Evolutionary conservation across 2,888 invertebrate genomes (phyloP).

Genomic region (Drosophila nigricruria): DNA sequence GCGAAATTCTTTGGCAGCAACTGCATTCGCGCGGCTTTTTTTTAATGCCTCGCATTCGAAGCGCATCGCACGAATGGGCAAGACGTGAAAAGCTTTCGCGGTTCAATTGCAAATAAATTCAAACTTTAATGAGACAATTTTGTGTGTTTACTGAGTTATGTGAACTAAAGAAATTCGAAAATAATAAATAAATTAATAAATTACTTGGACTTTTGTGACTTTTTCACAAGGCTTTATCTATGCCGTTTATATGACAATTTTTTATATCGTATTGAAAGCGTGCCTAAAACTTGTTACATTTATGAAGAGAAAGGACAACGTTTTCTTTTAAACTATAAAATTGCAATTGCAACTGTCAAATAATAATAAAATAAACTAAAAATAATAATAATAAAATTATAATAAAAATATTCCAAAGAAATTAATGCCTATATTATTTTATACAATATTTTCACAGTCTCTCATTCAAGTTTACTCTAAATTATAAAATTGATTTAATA

Average conservation of each 20-base stretch:
- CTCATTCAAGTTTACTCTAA: background rate
- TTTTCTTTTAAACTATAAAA: background rate
- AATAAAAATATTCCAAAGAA: constrained; percentile 1
- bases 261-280: background rate
- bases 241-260: background rate
- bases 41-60: constrained; percentile 53
- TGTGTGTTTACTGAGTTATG: background rate
- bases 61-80: constrained; percentile 50
- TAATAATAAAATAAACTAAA: background rate
- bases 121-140: background rate
- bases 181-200: constrained; percentile 2
- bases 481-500: too few relatives aligned
- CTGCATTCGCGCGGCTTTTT: constrained; percentile 39
- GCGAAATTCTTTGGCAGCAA: constrained; percentile 46
- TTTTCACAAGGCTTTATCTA: background rate
- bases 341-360: background rate
- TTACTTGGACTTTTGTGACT: background rate
- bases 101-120: constrained; percentile 11
- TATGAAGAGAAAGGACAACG: background rate
- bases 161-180: background rate
- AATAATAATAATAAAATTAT: background rate
- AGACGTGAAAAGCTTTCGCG: constrained; percentile 59
- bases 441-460: background rate
- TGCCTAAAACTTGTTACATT: background rate
- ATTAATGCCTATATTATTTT: background rate